phyloP scores from a whole-genome alignment of 53 echinoderm and acorn worm genomes.

The Holothuria leucospilota region DNA sequence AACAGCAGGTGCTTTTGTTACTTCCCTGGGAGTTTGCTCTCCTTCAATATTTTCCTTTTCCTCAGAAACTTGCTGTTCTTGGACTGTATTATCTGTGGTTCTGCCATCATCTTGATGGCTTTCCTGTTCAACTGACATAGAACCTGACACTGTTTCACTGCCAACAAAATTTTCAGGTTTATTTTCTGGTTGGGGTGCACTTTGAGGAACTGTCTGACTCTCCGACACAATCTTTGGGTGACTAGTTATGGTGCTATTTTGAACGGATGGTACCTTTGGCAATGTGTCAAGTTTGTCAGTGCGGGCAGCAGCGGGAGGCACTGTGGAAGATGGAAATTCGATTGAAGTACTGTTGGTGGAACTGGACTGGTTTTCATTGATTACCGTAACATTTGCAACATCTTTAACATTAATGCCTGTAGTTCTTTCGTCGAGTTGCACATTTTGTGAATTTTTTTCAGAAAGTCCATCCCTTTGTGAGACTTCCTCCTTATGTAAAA shows the following conservation, averaged over 20 bases:
- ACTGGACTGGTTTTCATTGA: not conserved
- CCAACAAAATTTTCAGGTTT: not conserved
- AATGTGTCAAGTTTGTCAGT: too few relatives aligned
- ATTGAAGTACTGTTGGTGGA: constrained; percentile 25
- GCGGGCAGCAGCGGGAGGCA: constrained; percentile 16
- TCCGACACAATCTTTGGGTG: too few relatives aligned
- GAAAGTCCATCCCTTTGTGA: too few relatives aligned
- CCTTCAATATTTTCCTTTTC: not conserved
- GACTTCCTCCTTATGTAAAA: too few relatives aligned
- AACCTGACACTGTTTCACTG: not conserved
- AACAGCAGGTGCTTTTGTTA: constrained; percentile 33
- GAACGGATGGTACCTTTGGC: too few relatives aligned
- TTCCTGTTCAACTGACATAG: not conserved
- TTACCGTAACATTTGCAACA: too few relatives aligned
- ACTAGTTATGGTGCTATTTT: too few relatives aligned
- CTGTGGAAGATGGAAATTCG: constrained; percentile 38
- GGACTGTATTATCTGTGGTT: not conserved
- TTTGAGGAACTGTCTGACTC: too few relatives aligned
- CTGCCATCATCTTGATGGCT: not conserved
- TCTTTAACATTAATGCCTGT: not conserved
- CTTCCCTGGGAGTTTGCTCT: not conserved
- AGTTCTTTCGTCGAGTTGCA: constrained; percentile 37
- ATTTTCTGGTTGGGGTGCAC: too few relatives aligned
- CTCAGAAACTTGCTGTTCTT: not conserved
- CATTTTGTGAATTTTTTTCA: constrained; percentile 7